A percentile compares a stretch with the other conserved stretches of the same genome.
phyloP scores from a whole-genome alignment of 2,797 vertebrate species.

The Falco berigora region DNA sequence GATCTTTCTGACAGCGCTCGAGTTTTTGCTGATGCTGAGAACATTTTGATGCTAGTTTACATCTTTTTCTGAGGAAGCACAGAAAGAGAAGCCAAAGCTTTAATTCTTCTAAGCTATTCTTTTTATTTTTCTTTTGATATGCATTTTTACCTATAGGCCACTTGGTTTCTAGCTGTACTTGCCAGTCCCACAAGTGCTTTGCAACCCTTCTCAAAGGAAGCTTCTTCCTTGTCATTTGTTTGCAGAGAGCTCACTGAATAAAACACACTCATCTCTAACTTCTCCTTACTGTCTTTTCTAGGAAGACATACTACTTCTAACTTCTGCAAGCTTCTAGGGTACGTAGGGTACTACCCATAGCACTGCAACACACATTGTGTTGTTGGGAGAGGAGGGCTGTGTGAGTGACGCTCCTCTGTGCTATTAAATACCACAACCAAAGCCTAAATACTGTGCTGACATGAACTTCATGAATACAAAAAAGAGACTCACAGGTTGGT shows the following conservation, averaged over 20 bases:
- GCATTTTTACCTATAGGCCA: slow-evolving; percentile 34
- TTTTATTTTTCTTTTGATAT: slow-evolving; percentile 29
- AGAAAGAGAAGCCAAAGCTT: slow-evolving; percentile 13
- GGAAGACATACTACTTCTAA: not conserved
- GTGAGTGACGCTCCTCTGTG: not conserved
- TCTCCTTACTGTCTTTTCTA: not conserved
- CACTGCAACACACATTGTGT: not conserved
- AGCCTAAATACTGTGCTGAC: not conserved
- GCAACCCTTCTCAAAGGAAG: not conserved
- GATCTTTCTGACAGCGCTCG: slow-evolving; percentile 26
- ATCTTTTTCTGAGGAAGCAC: slow-evolving; percentile 8
- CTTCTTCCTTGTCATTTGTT: not conserved
- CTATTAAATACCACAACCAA: not conserved
- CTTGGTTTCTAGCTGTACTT: slow-evolving; percentile 15
- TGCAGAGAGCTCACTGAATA: not conserved
- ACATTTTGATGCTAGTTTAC: slow-evolving; percentile 28
- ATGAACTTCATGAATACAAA: not conserved
- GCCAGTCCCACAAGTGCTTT: not conserved
- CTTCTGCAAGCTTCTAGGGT: not conserved
- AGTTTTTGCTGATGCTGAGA: slow-evolving; percentile 29
- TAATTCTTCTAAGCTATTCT: slow-evolving; percentile 17
- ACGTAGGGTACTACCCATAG: not conserved
- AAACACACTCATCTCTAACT: not conserved
- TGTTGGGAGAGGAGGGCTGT: not conserved
- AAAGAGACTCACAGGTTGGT: not conserved